Conservation (phyloP, 1,140 invertebrate species). For the Pentalonia nigronervosa region DNA sequence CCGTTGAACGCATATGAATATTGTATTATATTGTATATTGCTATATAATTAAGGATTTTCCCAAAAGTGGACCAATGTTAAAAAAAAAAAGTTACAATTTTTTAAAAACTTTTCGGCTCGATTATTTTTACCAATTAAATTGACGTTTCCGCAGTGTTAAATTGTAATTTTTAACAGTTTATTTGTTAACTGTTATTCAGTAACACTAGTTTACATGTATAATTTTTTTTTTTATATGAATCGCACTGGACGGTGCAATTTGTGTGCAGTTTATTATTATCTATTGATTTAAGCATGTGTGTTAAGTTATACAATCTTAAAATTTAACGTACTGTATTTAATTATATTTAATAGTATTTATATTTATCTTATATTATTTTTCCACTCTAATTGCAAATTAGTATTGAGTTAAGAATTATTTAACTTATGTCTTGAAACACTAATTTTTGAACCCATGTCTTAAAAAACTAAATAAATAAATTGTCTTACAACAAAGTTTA, state of each 20-base stretch:
- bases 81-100: neutral
- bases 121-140: neutral
- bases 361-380: neutral
- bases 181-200: neutral
- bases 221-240: too few species aligned
- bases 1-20: neutral
- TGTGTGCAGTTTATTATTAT: neutral
- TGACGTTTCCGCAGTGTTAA: neutral
- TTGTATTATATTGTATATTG: neutral
- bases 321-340: neutral
- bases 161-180: neutral
- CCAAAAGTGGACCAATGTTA: neutral
- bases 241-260: too few species aligned
- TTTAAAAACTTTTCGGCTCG: neutral
- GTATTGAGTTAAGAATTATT: neutral
- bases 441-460: neutral
- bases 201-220: too few species aligned
- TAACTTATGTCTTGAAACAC: neutral
- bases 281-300: too few species aligned
- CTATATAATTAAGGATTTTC: slow-evolving; percentile 6
- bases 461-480: neutral
- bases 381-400: neutral
- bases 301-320: neutral
- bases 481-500: neutral
- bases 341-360: neutral